These are phyloP conservation scores for Apotomis capreana DNA, from an alignment of 2,888 invertebrate genomes.

Conservation along the genomic window DNA sequence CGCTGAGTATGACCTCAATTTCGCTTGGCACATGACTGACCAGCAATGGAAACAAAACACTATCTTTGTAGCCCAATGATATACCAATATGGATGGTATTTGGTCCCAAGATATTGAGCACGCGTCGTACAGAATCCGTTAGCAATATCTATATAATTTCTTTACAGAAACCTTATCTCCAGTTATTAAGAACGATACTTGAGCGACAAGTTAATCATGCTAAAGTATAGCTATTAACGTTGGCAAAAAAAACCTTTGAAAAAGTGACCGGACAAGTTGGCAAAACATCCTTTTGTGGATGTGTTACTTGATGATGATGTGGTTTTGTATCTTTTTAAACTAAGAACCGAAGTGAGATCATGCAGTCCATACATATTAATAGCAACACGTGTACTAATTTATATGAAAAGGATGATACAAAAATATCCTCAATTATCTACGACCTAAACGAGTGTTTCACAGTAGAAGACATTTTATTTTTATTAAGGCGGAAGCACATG, in stretches of 20 bases:
- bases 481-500: no score
- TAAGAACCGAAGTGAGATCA: background rate
- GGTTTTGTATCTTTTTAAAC: conserved; percentile 23
- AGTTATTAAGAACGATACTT: conserved; percentile 11
- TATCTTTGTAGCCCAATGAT: background rate
- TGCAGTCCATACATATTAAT: background rate
- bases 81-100: background rate
- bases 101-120: conserved; percentile 30
- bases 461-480: no score
- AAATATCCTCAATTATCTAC: no score
- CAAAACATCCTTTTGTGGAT: conserved; percentile 36
- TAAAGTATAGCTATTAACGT: conserved; percentile 31
- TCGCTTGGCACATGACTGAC: background rate
- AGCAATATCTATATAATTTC: conserved; percentile 31
- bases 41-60: conserved; percentile 17
- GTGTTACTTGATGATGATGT: conserved; percentile 23
- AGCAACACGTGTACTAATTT: no score
- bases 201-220: background rate
- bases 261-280: conserved; percentile 43
- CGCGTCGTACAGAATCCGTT: conserved; percentile 45
- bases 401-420: no score
- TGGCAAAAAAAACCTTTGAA: conserved; percentile 44
- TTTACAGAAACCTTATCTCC: conserved; percentile 10
- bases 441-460: no score
- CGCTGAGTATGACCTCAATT: background rate